These are phyloP conservation scores for Falcaria lacertinaria DNA, from an alignment of 2,888 invertebrate genomes.

Conservation along the genomic window DNA sequence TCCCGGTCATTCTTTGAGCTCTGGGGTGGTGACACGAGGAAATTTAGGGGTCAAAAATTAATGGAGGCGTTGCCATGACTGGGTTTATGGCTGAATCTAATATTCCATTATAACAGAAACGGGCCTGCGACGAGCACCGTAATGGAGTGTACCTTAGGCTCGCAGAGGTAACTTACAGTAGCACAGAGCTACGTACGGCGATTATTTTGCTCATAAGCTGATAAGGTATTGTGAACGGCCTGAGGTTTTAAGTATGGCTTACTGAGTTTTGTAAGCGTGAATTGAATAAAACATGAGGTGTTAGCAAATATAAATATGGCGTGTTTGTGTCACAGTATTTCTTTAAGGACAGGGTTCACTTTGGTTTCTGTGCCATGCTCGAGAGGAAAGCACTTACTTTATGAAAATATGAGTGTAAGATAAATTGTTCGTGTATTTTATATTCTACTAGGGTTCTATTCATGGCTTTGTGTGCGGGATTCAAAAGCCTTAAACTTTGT, in stretches of 20 bases:
- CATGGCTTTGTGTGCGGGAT: too few relatives aligned
- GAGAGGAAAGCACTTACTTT: neutral
- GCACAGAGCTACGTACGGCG: constrained; percentile 12
- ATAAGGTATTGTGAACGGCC: constrained; percentile 23
- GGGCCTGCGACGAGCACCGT: constrained; percentile 48
- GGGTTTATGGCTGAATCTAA: constrained; percentile 64
- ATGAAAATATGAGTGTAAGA: too few relatives aligned
- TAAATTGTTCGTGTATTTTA: too few relatives aligned
- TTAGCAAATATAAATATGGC: constrained; percentile 5
- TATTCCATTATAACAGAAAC: constrained; percentile 65
- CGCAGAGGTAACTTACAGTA: constrained; percentile 28
- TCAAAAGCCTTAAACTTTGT: too few relatives aligned
- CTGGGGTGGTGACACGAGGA: constrained; percentile 15
- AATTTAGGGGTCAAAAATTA: constrained; percentile 52
- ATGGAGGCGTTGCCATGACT: constrained; percentile 42
- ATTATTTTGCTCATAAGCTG: constrained; percentile 30
- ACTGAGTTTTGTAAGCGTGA: constrained; percentile 24
- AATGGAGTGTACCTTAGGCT: constrained; percentile 49
- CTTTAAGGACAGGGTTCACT: neutral
- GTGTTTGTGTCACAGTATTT: neutral
- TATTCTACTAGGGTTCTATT: too few relatives aligned
- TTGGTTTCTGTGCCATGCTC: neutral
- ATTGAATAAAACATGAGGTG: constrained; percentile 36
- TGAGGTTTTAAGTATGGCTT: constrained; percentile 26
- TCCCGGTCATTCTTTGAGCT: constrained; percentile 10